phyloP scores from a whole-genome alignment of 2,888 invertebrate species.

The Cataglyphis albicans region DNA sequence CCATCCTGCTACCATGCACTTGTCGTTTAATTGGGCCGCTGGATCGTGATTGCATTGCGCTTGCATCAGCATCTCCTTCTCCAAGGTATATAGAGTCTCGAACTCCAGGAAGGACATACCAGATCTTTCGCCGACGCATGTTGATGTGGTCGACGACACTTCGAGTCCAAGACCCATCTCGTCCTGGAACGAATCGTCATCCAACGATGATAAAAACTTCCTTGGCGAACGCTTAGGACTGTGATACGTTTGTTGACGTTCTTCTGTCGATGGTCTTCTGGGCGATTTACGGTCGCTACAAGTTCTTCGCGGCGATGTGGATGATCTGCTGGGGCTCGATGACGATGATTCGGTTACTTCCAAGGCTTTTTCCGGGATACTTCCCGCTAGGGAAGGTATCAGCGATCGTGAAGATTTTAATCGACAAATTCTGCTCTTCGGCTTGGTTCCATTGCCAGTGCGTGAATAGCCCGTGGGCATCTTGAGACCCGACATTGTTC shows the following conservation, averaged over 20 bases:
- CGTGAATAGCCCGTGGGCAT: conserved; percentile 69
- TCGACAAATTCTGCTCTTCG: conserved; percentile 76
- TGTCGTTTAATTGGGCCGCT: conserved; percentile 76
- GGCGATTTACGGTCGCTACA: conserved; percentile 68
- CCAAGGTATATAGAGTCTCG: conserved; percentile 80
- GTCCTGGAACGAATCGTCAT: conserved; percentile 70
- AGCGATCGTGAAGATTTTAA: conserved; percentile 71
- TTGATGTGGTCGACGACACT: conserved; percentile 55
- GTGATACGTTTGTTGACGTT: conserved; percentile 56
- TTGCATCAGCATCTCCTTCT: conserved; percentile 78
- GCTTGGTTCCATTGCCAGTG: conserved; percentile 77
- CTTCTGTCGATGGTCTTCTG: conserved; percentile 65
- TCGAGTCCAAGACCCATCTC: conserved; percentile 78
- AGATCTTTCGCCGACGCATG: conserved; percentile 57
- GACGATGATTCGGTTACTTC: conserved; percentile 55
- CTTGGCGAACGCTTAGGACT: conserved; percentile 69
- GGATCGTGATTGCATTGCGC: conserved; percentile 71
- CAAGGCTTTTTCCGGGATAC: conserved; percentile 30
- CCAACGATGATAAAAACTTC: conserved; percentile 64
- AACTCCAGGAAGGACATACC: conserved; percentile 81
- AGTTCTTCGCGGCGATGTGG: conserved; percentile 60
- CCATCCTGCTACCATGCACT: conserved; percentile 76
- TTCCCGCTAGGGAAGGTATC: conserved; percentile 49
- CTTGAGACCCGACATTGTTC: conserved; percentile 79
- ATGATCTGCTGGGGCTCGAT: conserved; percentile 60